A percentile compares a stretch with the other conserved stretches of the same genome.
Conservation (phyloP, 2,888 invertebrate species). For the Prosopocoilus inquinatus region DNA sequence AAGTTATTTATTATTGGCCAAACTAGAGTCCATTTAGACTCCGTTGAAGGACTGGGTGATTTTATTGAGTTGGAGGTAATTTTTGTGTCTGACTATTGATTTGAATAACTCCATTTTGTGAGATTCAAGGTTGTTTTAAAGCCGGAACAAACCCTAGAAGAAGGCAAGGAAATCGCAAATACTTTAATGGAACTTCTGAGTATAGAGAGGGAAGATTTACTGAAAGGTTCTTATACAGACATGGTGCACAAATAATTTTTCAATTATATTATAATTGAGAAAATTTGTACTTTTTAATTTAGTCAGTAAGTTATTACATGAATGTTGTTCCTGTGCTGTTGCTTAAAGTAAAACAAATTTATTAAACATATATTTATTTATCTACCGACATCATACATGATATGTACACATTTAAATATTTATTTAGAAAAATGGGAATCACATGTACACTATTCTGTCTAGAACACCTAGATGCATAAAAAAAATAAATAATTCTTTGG, state of each 20-base stretch:
- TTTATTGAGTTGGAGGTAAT: conserved; percentile 85
- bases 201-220: conserved; percentile 61
- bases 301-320: too few species aligned
- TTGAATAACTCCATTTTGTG: neutral
- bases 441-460: neutral
- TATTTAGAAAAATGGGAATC: neutral
- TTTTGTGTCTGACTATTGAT: conserved; percentile 4
- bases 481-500: neutral
- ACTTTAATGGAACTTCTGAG: conserved; percentile 67
- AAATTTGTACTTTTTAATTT: too few species aligned
- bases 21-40: conserved; percentile 86
- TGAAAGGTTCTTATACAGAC: conserved; percentile 77
- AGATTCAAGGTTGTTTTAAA: conserved; percentile 61
- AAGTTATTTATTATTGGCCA: conserved; percentile 76
- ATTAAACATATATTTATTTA: neutral
- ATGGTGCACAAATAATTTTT: conserved; percentile 50
- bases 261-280: too few species aligned
- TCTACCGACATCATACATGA: neutral
- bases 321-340: too few species aligned
- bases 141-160: conserved; percentile 63
- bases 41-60: conserved; percentile 73
- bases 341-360: too few species aligned
- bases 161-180: conserved; percentile 70
- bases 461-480: neutral
- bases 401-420: neutral